These are phyloP conservation scores for Cheilosia grossa DNA, from an alignment of 2,888 invertebrate genomes.

Conservation along the genomic window DNA sequence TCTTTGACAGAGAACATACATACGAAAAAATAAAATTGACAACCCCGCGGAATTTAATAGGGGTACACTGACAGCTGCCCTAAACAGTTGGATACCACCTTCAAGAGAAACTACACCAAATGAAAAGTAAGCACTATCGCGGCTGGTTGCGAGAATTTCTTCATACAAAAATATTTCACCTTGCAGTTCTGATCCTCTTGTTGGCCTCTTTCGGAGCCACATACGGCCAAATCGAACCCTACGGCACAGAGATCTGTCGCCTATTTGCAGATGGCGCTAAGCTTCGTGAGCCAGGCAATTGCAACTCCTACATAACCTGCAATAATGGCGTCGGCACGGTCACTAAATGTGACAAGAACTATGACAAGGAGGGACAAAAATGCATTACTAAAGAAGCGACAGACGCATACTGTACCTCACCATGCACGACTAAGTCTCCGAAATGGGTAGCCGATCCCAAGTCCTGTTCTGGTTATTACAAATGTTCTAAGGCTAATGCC, in stretches of 20 bases:
- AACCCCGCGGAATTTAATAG: conserved; percentile 14
- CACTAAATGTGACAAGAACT: conserved; percentile 8
- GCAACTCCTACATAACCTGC: conserved; percentile 76
- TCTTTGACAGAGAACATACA: neutral
- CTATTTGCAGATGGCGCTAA: conserved; percentile 56
- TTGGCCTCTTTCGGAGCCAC: conserved; percentile 9
- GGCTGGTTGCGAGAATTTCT: too few relatives aligned
- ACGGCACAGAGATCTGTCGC: conserved; percentile 46
- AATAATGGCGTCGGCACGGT: conserved; percentile 53
- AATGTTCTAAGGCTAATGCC: conserved; percentile 69
- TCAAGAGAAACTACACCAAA: conserved; percentile 31
- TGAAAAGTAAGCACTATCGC: conserved; percentile 43
- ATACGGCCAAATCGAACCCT: conserved; percentile 37
- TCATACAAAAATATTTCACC: neutral
- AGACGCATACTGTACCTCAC: conserved; percentile 76
- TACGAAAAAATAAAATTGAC: too few relatives aligned
- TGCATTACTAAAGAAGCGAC: conserved; percentile 47
- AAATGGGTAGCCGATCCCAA: conserved; percentile 76
- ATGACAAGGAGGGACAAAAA: conserved; percentile 33
- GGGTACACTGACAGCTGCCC: neutral
- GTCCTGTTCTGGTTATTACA: conserved; percentile 78
- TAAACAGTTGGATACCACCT: conserved; percentile 30
- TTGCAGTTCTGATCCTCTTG: conserved; percentile 21
- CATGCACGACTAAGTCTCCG: conserved; percentile 73
- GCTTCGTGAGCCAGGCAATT: conserved; percentile 79